Evolutionary conservation across 2,113 vertebrate genomes (phyloP), one percentile per base, ranked within the genome.

Genomic region (Oreamnos americanus): DNA sequence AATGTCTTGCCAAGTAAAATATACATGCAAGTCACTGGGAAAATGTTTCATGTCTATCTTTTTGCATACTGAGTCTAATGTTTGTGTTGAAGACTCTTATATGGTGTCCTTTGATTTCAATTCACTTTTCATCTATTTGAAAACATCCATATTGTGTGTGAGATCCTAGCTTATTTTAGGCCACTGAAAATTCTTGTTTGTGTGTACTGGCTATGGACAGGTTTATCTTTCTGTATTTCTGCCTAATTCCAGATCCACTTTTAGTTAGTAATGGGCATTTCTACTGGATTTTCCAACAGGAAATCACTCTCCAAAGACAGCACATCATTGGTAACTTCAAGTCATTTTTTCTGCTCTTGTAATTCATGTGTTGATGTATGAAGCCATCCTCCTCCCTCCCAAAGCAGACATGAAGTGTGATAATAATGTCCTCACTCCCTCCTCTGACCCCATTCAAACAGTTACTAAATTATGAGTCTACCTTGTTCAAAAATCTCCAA

Each of bases 1-100:
- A 87, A 94, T 26, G 12, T 71, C 87, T 95, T 97, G 79, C 87
- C 97, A 98, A 97, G 47, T 90, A 94, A 96, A 97, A 97, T 82
- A 96, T 36, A 47, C 36, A 71, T 36, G 12, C 8, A 67, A 96
- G 58, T 74, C 74, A 17, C 23, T 71, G 57, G 84, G 43, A 78
- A 94, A 96, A 64, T 57, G 47, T 97, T 96, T 92, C 36, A 76
- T 95, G 92, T 90, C 36, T 94, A 60, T 95, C 60, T 60, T 96
- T 53, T 64, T 96, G 78, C 30, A 76, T 7, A n/a, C 76, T 82
- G 30, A 53, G 12, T 91, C 86, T 83, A 83, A n/a, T 87, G 21
- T 84, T 90, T 97, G 84, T 21, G 13, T 84, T 96, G 60, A 93
- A 45, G 0, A 23, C 6, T 58, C 76, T 51, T 25, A 8, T 36